Conservation (phyloP, 92 coral and sea anemone genomes). For the Actinostola sp. region DNA sequence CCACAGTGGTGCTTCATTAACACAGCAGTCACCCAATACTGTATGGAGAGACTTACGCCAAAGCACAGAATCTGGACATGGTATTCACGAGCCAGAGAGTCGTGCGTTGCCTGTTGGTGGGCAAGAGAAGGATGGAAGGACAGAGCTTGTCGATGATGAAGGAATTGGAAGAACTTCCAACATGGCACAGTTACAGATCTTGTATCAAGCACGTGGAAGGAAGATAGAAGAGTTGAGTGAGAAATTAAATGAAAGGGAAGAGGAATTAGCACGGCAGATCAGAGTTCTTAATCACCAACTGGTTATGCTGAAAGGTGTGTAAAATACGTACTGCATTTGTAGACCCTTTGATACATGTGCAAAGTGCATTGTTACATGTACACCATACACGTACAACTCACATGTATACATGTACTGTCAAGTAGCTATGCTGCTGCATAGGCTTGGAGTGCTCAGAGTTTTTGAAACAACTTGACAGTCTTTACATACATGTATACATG, state of each 20-base stretch:
- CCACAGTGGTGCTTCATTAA: neutral
- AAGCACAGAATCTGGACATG: neutral
- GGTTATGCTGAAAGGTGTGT: constrained; percentile 80
- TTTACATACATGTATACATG: too few relatives aligned
- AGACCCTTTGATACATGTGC: too few relatives aligned
- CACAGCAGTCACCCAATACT: constrained; percentile 21
- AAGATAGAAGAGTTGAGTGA: constrained; percentile 85
- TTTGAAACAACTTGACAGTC: too few relatives aligned
- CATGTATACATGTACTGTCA: too few relatives aligned
- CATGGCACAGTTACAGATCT: constrained; percentile 77
- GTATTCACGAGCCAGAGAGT: neutral
- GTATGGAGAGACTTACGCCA: constrained; percentile 46
- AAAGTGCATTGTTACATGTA: too few relatives aligned
- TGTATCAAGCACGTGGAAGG: constrained; percentile 93
- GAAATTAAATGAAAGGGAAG: constrained; percentile 76
- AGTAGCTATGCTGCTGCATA: too few relatives aligned
- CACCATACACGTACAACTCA: too few relatives aligned
- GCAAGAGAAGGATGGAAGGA: constrained; percentile 5
- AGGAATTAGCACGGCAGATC: constrained; percentile 87
- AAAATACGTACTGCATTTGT: neutral
- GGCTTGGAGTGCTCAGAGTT: too few relatives aligned
- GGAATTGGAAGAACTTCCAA: constrained; percentile 26
- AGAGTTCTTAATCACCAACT: constrained; percentile 87
- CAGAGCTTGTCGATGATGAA: constrained; percentile 5
- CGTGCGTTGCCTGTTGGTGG: neutral